Evolutionary conservation across 1,140 invertebrate genomes (phyloP).

Genomic region (Cotesia typhae): DNA sequence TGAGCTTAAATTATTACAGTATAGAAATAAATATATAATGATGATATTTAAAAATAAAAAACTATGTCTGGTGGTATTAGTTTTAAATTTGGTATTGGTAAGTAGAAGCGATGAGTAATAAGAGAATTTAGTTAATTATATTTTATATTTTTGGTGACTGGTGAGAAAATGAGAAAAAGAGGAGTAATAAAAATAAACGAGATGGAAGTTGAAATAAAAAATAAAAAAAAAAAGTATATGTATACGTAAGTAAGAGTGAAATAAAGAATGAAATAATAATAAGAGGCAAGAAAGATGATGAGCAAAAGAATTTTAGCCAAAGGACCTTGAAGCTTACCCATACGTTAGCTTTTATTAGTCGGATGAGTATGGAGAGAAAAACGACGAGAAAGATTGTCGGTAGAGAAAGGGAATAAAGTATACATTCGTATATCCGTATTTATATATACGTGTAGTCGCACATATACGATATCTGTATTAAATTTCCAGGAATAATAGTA

Average conservation of each 20-base stretch:
- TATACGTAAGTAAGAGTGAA: background rate
- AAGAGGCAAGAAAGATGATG: constrained; percentile 6
- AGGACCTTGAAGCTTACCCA: constrained; percentile 27
- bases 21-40: too few species aligned
- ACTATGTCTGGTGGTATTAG: too few species aligned
- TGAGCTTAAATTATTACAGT: too few species aligned
- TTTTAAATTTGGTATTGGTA: too few species aligned
- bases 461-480: constrained; percentile 17
- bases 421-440: background rate
- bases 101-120: too few species aligned
- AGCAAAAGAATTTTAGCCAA: constrained; percentile 29
- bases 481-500: constrained; percentile 38
- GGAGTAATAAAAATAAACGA: too few species aligned
- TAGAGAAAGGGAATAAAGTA: constrained; percentile 6
- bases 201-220: too few species aligned
- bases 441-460: background rate
- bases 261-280: constrained; percentile 11
- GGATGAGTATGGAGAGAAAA: constrained; percentile 11
- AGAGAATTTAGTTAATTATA: too few species aligned
- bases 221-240: too few species aligned
- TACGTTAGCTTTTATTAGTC: constrained; percentile 26
- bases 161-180: too few species aligned
- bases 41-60: too few species aligned
- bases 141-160: too few species aligned
- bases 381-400: constrained; percentile 12